Percentiles rank a stretch among this genome's conserved stretches.
Evolutionary conservation across 2,888 invertebrate genomes (phyloP).

Genomic region (Microplitis deprimator): DNA sequence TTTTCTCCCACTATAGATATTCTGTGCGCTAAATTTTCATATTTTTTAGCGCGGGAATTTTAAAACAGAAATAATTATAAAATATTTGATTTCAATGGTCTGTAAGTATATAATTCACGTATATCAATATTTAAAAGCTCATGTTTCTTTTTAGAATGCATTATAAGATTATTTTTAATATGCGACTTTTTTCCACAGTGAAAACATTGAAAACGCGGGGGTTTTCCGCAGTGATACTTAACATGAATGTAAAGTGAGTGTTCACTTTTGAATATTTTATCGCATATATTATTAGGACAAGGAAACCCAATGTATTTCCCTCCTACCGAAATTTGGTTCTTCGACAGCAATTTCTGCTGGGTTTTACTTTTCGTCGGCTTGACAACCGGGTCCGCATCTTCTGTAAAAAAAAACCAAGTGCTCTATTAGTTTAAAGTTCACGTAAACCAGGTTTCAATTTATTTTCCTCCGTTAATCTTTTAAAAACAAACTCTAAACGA

Average conservation of each 20-base stretch:
- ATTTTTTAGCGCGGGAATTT: neutral
- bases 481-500: too few species aligned
- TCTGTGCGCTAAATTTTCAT: too few species aligned
- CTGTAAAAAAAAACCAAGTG: too few species aligned
- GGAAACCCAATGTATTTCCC: neutral
- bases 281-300: neutral
- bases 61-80: neutral
- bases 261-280: neutral
- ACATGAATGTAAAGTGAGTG: neutral
- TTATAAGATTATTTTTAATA: neutral
- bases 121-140: neutral
- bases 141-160: neutral
- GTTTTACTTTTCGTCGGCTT: too few species aligned
- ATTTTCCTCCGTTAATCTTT: too few species aligned
- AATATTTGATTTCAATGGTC: neutral
- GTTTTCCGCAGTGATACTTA: neutral
- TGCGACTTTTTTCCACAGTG: neutral
- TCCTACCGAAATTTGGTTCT: neutral
- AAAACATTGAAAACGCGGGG: neutral
- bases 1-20: too few species aligned
- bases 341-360: too few species aligned
- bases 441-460: too few species aligned
- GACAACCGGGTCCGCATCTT: too few species aligned
- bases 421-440: too few species aligned
- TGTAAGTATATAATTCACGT: neutral